Evolutionary conservation across 2,888 invertebrate genomes (phyloP).

Genomic region (Phengaris arion): DNA sequence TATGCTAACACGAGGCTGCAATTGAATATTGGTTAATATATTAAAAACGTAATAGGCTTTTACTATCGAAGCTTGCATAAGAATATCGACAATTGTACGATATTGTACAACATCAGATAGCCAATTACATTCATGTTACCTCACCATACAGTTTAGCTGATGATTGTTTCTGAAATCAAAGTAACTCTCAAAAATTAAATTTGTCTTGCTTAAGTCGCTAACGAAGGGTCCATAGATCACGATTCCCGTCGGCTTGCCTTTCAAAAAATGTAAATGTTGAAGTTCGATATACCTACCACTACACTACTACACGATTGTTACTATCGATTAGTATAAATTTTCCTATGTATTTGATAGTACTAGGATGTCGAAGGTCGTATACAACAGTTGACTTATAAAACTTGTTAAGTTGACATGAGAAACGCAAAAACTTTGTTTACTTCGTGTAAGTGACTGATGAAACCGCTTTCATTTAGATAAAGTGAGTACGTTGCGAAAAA

Average conservation of each 20-base stretch:
- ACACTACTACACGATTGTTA: background rate
- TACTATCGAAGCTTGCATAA: constrained; percentile 11
- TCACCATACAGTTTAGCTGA: background rate
- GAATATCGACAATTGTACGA: constrained; percentile 20
- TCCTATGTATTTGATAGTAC: background rate
- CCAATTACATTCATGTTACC: constrained; percentile 12
- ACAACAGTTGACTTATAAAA: background rate
- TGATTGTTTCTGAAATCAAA: constrained; percentile 1
- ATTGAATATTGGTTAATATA: constrained; percentile 25
- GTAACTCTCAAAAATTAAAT: constrained; percentile 9
- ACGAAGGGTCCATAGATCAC: constrained; percentile 1
- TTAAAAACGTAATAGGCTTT: constrained; percentile 26
- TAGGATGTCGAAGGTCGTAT: background rate
- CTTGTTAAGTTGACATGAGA: background rate
- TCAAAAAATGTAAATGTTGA: background rate
- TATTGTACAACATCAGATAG: constrained; percentile 25
- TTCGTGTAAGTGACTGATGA: background rate
- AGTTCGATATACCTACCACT: too few species aligned
- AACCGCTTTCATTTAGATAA: too few species aligned
- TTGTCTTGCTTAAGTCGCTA: constrained; percentile 15
- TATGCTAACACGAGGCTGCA: background rate
- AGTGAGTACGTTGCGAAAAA: too few species aligned
- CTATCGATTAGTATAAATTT: background rate
- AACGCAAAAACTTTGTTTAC: background rate
- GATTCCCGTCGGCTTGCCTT: background rate